Conservation (phyloP, 2,113 vertebrate species). For the Dicaeum eximium region DNA sequence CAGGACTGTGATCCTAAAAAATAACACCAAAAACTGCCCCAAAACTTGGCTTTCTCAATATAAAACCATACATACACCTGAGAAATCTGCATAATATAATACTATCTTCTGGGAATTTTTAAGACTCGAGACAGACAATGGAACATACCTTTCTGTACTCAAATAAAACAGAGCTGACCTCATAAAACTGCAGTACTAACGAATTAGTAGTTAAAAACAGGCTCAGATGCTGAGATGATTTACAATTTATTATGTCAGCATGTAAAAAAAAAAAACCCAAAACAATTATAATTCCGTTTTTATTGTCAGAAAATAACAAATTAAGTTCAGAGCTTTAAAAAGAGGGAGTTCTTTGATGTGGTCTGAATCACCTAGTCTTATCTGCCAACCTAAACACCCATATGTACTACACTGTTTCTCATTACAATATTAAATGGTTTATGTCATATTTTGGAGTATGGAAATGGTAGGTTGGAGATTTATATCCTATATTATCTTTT, state of each 20-base stretch:
- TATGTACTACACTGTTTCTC: constrained; percentile 22
- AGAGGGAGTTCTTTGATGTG: constrained; percentile 57
- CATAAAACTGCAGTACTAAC: neutral
- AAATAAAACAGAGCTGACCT: constrained; percentile 6
- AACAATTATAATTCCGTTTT: constrained; percentile 37
- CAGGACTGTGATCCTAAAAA: neutral
- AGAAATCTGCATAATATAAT: neutral
- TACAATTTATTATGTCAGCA: constrained; percentile 17
- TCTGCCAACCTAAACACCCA: constrained; percentile 55
- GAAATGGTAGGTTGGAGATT: constrained; percentile 53
- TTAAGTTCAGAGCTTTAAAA: constrained; percentile 52
- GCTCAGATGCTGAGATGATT: constrained; percentile 42
- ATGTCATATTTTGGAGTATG: constrained; percentile 54
- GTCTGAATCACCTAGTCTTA: constrained; percentile 57
- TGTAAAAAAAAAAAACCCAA: neutral
- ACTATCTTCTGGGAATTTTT: neutral
- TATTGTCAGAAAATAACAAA: constrained; percentile 62
- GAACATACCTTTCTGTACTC: neutral
- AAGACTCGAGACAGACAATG: neutral
- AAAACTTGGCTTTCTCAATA: neutral
- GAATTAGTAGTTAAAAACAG: neutral
- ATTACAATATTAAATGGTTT: constrained; percentile 63
- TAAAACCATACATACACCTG: neutral
- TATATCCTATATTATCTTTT: constrained; percentile 58
- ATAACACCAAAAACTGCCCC: neutral